Evolutionary conservation across 2,797 vertebrate genomes (phyloP), one percentile per base, ranked within the genome.

Genomic region (Pelochelys cantorii): DNA sequence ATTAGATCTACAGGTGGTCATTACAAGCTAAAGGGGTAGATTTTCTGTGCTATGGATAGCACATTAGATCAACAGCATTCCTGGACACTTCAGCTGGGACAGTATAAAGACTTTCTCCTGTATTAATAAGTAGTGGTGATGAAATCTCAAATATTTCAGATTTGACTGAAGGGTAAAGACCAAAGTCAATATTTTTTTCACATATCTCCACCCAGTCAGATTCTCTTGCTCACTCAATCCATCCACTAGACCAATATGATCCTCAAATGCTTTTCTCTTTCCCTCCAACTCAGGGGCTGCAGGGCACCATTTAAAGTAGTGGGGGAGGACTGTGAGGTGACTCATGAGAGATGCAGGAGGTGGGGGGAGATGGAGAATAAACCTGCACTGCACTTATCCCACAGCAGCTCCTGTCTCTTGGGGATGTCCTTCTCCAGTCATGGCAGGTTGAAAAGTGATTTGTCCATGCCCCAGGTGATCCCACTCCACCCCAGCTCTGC

Each of bases 1-100:
- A 85, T 75, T 90, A 89, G 57, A 91, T 71, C 74, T 79, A 68
- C 65, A 91, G 86, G 55, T 90, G 52, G 23, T 34, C 31, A 23
- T 31, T 75, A 91, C 59, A 94, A 91, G 80, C 4, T 5, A 53
- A 81, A 18, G 37, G 62, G 52, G 3, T 15, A 94, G 74, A 90
- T 2, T 83, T 68, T n/a, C 57, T 65, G 34, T 52, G 81, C 81
- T 86, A 80, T 52, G 55, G 80, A 18, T 84, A 88, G 25, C 2
- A 52, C 80, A 59, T 84, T 22, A 52, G 23, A 48, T 27, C 79
- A 14, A 34, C 29, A 83, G 81, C 2, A 0, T 77, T 77, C 52
- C 62, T 0, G 1, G 37, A 37, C 20, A 37, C 20, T 22, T 34
- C 68, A 71, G n/a, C 34, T 71, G 20, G 34, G 20, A 71, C 9